These are phyloP conservation scores for Brachypteracias leptosomus DNA, from an alignment of 2,113 vertebrate genomes.

Conservation along the genomic window DNA sequence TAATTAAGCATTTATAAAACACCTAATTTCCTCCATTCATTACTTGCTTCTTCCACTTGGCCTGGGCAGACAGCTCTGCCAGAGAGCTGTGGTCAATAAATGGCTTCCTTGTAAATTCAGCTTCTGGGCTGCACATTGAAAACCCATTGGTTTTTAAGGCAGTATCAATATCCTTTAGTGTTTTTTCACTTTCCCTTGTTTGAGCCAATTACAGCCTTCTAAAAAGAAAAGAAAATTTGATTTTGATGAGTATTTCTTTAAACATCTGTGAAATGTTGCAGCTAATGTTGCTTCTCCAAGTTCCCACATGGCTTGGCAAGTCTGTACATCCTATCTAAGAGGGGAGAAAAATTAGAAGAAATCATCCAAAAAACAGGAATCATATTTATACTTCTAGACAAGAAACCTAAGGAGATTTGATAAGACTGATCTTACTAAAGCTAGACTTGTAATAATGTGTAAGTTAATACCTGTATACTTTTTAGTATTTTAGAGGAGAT, in stretches of 20 bases:
- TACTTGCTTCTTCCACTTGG: neutral
- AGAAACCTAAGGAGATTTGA: neutral
- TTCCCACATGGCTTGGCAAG: neutral
- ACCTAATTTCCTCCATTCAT: neutral
- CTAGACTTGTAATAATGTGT: neutral
- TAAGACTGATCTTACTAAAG: neutral
- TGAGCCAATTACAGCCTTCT: neutral
- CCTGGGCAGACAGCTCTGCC: neutral
- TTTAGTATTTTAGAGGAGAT: neutral
- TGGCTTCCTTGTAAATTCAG: neutral
- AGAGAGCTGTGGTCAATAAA: neutral
- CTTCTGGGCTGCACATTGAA: neutral
- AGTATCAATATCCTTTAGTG: neutral
- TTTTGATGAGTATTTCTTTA: neutral
- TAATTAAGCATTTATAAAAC: neutral
- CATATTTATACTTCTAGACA: neutral
- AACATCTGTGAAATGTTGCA: neutral
- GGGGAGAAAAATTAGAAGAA: neutral
- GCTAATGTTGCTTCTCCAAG: neutral
- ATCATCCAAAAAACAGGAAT: neutral
- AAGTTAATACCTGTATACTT: neutral
- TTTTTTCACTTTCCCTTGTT: neutral
- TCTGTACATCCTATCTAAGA: neutral
- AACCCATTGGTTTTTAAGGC: neutral
- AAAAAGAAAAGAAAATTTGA: neutral